Evolutionary conservation across 2,113 vertebrate genomes (phyloP), one percentile per base, ranked within the genome.

Genomic region (Raphicerus campestris): DNA sequence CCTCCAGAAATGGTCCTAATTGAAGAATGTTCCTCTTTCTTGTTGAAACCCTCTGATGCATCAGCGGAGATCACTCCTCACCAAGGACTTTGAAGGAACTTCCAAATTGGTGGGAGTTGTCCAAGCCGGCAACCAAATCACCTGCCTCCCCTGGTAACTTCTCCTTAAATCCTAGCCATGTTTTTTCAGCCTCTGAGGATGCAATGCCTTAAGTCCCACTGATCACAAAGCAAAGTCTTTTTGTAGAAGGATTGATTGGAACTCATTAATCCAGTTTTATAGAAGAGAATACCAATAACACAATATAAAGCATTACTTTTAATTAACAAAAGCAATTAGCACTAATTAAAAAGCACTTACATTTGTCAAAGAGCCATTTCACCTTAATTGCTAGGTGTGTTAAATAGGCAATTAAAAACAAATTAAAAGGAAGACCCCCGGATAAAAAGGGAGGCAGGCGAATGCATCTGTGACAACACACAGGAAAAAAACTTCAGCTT

Each of bases 331-430:
- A 92, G 98, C 97, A 98, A 98, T 99, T 98, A 98, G 97, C 98
- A 98, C 97, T 98, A 97, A 98, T 98, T 98, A 96, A 97, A 98
- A 98, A 97, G 94, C 95, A 89, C 98, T 98, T 98, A 92, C 97
- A 98, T 98, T 99, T 98, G 98, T 98, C 96, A 98, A 98, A 98
- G 97, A 98, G 96, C 98, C 30, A 91, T 98, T 98, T 97, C 98
- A 96, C 97, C 96, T 98, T 98, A 98, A 98, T 98, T 97, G 98
- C 97, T 97, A 98, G 98, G 97, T 98, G 85, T 35, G 0, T 96
- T 98, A 98, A 98, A 97, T 95, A 98, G 98, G 98, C 98, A 98
- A 99, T 99, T 98, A 98, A 98, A 99, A 98, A 98, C 7, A 0
- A 98, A 98, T 99, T 98, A 98, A 98, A 98, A 97, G 97, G 96